Evolutionary conservation across 2,113 vertebrate genomes (phyloP), one percentile per base, ranked within the genome.

Genomic region (Orientallactaga bullata): DNA sequence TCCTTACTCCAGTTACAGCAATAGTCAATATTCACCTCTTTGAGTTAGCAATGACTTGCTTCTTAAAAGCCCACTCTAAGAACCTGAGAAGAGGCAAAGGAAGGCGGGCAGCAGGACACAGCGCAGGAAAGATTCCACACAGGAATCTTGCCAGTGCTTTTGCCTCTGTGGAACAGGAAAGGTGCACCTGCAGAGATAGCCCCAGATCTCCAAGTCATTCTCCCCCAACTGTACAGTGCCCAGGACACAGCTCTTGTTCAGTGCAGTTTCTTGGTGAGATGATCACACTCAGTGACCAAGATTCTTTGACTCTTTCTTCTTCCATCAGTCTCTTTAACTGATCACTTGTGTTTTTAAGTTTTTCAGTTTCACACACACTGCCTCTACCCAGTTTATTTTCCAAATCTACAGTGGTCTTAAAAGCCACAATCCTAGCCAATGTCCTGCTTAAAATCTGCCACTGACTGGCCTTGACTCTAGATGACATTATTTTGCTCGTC

Each of bases 21-120:
- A 47, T 4, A 69, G 68, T 61, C 82, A 47, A 47, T 0, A 4
- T 82, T 94, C 69, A 78, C 84, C 63, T 88, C 28, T 5, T 7
- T 26, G 42, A 47, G 72, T 3, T 28, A 61, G 35, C 39, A 86
- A 61, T 51, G 68, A n/a, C 35, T 79, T 39, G 58, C 63, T 94
- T 85, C 68, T 60, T 79, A 76, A 83, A 92, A 88, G 85, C 42
- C 65, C 18, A 58, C 35, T 94, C 83, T 30, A 90, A 85, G 72
- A 92, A 69, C 10, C 20, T 32, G 37, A 78, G 58, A 21, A 60
- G 39, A 86, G 35, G 61, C 47, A 74, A 76, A 71, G 32, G 17
- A 55, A 26, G 7, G 42, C 0, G 17, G 42, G 37, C 0, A 2
- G 66, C 58, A 60, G 35, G 77, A 37, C 9, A 11, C 58, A 24